phyloP scores from a whole-genome alignment of 92 coral and sea anemone genomes.

The Virgularia gustaviana region DNA sequence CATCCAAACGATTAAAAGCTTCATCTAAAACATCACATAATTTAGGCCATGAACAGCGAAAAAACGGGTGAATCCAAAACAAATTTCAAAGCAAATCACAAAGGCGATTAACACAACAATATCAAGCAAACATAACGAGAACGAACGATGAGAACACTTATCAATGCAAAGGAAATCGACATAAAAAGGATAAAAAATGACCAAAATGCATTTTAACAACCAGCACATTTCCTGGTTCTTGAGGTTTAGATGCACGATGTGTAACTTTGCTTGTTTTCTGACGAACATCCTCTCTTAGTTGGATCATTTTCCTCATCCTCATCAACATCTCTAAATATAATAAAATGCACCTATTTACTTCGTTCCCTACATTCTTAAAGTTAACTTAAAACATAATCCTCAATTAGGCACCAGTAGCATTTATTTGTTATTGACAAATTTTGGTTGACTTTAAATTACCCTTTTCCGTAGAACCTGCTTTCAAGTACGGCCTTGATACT shows the following conservation, averaged over 20 bases:
- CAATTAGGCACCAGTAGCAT: not conserved
- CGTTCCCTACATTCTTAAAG: too few relatives aligned
- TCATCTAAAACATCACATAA: too few relatives aligned
- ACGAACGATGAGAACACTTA: too few relatives aligned
- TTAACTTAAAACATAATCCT: not conserved
- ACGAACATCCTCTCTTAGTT: slow-evolving; percentile 1
- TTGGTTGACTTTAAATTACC: not conserved
- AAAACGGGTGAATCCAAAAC: too few relatives aligned
- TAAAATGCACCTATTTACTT: not conserved
- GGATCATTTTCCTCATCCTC: not conserved
- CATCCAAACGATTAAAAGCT: too few relatives aligned
- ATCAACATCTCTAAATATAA: slow-evolving; percentile 18
- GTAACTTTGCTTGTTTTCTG: slow-evolving; percentile 22
- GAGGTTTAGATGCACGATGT: slow-evolving; percentile 15
- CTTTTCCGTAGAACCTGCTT: slow-evolving; percentile 42
- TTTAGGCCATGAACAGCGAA: too few relatives aligned
- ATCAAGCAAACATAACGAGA: too few relatives aligned
- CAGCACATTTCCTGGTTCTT: too few relatives aligned
- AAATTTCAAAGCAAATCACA: too few relatives aligned
- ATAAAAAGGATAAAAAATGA: not conserved
- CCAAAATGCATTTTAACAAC: slow-evolving; percentile 44
- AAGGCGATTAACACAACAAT: too few relatives aligned
- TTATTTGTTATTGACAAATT: not conserved
- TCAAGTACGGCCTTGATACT: slow-evolving; percentile 63
- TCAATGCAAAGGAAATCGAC: not conserved